Evolutionary conservation across 2,113 vertebrate species (phyloP).

Genomic region (Pseudorhombus dupliciocellatus): DNA sequence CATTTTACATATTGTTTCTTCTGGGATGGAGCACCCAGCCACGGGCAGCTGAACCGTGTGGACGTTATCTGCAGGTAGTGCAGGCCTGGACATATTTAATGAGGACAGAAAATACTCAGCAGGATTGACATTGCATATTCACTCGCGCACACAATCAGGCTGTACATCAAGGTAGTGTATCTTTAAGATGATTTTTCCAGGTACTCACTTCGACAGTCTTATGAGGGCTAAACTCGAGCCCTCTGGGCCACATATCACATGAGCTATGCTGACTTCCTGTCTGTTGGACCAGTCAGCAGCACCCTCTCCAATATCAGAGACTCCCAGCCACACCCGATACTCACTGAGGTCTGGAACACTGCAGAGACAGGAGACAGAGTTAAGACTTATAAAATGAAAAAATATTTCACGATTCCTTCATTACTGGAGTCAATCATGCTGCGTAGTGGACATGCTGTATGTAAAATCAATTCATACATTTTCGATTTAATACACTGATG

Average conservation of each 20-base stretch:
- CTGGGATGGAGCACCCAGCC: constrained; percentile 91
- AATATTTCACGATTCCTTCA: constrained; percentile 14
- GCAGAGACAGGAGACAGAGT: constrained; percentile 19
- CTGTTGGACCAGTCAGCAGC: constrained; percentile 82
- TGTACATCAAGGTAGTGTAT: constrained; percentile 14
- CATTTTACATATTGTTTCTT: constrained; percentile 90
- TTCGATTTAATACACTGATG: neutral
- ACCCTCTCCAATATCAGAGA: constrained; percentile 87
- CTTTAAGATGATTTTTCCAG: constrained; percentile 2
- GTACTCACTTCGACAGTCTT: constrained; percentile 88
- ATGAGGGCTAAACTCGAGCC: constrained; percentile 92
- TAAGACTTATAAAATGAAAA: constrained; percentile 1
- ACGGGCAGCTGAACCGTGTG: constrained; percentile 90
- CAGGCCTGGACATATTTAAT: constrained; percentile 80
- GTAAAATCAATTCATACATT: neutral
- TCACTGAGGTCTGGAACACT: constrained; percentile 93
- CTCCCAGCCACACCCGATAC: constrained; percentile 92
- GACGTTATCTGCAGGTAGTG: constrained; percentile 87
- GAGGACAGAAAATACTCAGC: constrained; percentile 24
- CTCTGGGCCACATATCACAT: constrained; percentile 91
- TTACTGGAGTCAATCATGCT: neutral
- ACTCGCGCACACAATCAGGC: neutral
- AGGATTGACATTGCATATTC: constrained; percentile 13
- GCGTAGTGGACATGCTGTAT: neutral
- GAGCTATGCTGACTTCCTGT: constrained; percentile 90